phyloP scores from a whole-genome alignment of 2,797 vertebrate species.

The Sebastes miniatus region DNA sequence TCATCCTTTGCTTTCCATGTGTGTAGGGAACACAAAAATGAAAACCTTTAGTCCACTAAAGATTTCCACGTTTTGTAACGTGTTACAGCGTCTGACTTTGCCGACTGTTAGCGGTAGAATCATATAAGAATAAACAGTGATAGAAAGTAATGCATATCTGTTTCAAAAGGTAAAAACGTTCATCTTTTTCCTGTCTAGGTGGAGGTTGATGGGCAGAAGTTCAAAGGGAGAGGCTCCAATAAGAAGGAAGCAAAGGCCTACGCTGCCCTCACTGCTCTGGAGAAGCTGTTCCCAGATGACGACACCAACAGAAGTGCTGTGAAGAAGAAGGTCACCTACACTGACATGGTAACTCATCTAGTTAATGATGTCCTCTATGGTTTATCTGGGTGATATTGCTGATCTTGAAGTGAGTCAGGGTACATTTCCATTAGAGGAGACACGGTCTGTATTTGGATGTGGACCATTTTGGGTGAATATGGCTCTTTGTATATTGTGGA shows the following conservation, averaged over 20 bases:
- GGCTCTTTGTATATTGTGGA: not conserved
- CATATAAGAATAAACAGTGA: not conserved
- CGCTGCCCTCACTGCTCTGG: constrained; percentile 91
- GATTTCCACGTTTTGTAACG: not conserved
- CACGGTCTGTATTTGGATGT: not conserved
- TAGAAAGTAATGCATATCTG: not conserved
- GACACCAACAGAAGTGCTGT: constrained; percentile 71
- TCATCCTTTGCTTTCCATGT: too few relatives aligned
- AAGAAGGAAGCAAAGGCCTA: constrained; percentile 97
- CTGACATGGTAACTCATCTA: constrained; percentile 70
- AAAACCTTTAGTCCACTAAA: not conserved
- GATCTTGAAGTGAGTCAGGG: not conserved
- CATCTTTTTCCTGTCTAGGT: constrained; percentile 78
- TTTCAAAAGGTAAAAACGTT: not conserved
- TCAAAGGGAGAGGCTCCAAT: constrained; percentile 94
- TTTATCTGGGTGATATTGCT: not conserved
- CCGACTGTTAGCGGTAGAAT: not conserved
- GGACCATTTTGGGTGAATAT: not conserved
- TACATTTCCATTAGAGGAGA: not conserved
- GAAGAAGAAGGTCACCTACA: constrained; percentile 90
- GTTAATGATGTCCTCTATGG: not conserved
- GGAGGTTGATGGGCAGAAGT: constrained; percentile 95
- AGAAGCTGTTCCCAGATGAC: constrained; percentile 91
- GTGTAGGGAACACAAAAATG: not conserved
- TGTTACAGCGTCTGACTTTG: not conserved